A percentile compares a stretch with the other conserved stretches of the same genome.
Evolutionary conservation across 2,797 vertebrate genomes (phyloP).

Genomic region (Gallinago solitaria): DNA sequence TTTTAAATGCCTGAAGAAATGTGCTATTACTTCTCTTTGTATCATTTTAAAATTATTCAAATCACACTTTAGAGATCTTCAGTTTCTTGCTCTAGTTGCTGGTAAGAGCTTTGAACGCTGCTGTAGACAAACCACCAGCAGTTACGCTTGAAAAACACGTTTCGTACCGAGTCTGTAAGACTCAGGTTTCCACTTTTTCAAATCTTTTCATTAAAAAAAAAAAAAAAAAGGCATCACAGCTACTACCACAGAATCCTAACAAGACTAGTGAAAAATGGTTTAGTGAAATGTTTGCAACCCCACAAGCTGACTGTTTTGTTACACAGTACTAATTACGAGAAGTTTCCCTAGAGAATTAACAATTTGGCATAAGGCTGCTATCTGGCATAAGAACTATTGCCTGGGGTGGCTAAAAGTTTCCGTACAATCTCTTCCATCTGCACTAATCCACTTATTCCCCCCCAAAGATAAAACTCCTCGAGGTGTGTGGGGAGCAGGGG

Average conservation of each 20-base stretch:
- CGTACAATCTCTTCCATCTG: too few relatives aligned
- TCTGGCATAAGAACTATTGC: background rate
- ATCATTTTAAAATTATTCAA: background rate
- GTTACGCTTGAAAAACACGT: background rate
- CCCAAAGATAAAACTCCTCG: background rate
- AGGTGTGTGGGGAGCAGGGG: background rate
- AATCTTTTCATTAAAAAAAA: background rate
- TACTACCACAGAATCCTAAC: background rate
- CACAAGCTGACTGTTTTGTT: background rate
- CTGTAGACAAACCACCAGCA: background rate
- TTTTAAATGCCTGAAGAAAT: background rate
- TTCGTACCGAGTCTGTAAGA: rapidly evolving
- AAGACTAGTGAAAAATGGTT: background rate
- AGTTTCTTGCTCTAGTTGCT: background rate
- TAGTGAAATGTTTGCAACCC: background rate
- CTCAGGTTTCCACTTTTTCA: background rate
- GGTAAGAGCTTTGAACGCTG: background rate
- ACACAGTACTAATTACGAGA: background rate
- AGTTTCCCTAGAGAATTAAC: background rate
- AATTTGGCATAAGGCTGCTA: background rate
- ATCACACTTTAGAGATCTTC: background rate
- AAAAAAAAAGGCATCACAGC: background rate
- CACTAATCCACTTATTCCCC: background rate
- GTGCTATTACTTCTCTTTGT: background rate
- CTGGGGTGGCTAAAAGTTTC: rapidly evolving